A percentile compares a stretch with the other conserved stretches of the same genome.
Conservation (phyloP, 2,888 invertebrate genomes). For the Andrena minutula region DNA sequence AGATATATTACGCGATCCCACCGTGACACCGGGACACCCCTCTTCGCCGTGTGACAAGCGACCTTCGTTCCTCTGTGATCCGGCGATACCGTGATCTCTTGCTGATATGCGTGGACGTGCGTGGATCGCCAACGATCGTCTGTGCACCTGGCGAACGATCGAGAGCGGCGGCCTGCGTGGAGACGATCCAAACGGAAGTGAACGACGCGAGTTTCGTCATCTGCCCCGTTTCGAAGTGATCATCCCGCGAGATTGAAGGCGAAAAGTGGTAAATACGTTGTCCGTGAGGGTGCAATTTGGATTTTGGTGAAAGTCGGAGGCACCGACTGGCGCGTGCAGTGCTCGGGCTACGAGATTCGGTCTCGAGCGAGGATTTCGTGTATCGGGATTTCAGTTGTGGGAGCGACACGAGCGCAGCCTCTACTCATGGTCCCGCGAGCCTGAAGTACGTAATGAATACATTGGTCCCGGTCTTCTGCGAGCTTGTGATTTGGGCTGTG, state of each 20-base stretch:
- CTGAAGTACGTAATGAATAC: not conserved
- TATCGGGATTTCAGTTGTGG: not conserved
- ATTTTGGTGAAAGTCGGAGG: not conserved
- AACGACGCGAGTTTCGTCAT: not conserved
- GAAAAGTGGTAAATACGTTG: not conserved
- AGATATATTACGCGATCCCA: conserved; percentile 18
- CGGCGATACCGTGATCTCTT: not conserved
- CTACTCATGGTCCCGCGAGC: not conserved
- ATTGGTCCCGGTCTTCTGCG: not conserved
- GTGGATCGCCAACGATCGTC: conserved; percentile 3
- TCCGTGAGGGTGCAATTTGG: not conserved
- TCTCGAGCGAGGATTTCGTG: not conserved
- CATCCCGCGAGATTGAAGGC: not conserved
- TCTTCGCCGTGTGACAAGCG: not conserved
- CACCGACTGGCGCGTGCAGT: not conserved
- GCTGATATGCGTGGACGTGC: not conserved
- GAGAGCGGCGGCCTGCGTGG: not conserved
- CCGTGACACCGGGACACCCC: conserved; percentile 22
- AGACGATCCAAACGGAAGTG: conserved; percentile 2
- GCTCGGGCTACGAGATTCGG: too few species aligned
- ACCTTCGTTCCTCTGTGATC: too few species aligned
- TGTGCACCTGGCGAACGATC: conserved; percentile 16
- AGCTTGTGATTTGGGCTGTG: not conserved
- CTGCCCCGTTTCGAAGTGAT: not conserved
- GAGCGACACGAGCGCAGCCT: not conserved